phyloP scores from a whole-genome alignment of 1,140 invertebrate species.

The Eriosoma lanigerum region DNA sequence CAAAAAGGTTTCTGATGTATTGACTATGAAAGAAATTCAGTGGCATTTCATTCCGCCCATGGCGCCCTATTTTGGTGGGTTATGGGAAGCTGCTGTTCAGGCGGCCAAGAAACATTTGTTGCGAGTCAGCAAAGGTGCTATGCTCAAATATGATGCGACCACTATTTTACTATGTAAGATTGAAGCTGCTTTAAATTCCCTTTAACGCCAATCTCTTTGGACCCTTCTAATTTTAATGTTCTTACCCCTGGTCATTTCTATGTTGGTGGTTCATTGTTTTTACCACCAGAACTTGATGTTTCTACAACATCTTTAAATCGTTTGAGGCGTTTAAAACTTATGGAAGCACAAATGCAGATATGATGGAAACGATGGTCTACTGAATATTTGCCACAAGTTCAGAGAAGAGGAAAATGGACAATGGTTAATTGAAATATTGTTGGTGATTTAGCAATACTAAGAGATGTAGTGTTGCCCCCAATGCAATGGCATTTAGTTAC shows the following conservation, averaged over 20 bases:
- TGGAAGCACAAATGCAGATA: background rate
- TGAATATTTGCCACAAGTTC: background rate
- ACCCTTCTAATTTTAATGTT: constrained; percentile 54
- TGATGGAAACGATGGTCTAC: background rate
- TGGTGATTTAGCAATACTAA: background rate
- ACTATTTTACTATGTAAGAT: constrained; percentile 53
- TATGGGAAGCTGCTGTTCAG: constrained; percentile 12
- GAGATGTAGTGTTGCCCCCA: background rate
- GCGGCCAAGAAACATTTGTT: background rate
- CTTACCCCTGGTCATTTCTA: constrained; percentile 56
- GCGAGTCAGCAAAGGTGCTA: background rate
- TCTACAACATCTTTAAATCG: background rate
- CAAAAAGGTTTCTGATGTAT: too few relatives aligned
- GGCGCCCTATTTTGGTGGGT: constrained; percentile 42
- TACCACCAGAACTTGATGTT: background rate
- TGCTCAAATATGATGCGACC: constrained; percentile 55
- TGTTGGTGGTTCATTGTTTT: constrained; percentile 45
- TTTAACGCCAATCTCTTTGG: constrained; percentile 48
- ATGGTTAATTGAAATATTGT: background rate
- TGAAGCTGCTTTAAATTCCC: constrained; percentile 57
- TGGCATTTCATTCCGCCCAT: constrained; percentile 29
- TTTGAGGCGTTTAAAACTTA: constrained; percentile 55
- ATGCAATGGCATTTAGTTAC: too few relatives aligned
- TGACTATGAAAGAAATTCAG: background rate
- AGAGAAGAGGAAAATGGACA: background rate